Evolutionary conservation across 1,140 invertebrate species (phyloP), one percentile per base, ranked within the genome.

Genomic region (Adelges cooleyi): DNA sequence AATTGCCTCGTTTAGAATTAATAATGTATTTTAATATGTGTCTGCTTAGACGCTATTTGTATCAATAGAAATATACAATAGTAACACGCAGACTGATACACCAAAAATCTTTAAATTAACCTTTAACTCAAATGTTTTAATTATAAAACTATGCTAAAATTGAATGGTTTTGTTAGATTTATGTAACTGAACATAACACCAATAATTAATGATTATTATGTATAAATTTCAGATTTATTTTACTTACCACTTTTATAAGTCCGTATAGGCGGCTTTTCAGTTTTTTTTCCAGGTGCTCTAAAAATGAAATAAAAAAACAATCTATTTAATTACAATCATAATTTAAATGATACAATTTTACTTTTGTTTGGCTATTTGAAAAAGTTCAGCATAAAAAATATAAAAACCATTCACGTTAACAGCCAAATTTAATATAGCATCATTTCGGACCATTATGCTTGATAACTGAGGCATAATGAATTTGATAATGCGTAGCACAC

Each of bases 151-250:
- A n/a, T n/a, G n/a, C n/a, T n/a, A n/a, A n/a, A n/a, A n/a, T n/a
- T n/a, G n/a, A n/a, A n/a, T 36, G 95, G 96, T 77, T 99, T 99
- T 46, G 94, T 92, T 65, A 99, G 80, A 75, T 99, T 99, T 75
- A 95, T 93, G 71, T 96, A 84, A 79, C 99, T 89, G 44, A 95
- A 96, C 78, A 99, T 85, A 74, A 99, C 40, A 44, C 25, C 13
- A 44, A 18, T 22, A 18, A 33, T 17, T 18, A 33, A 10, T 10
- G 4, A 50, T 17, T 1, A 27, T 51, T n/a, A n/a, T n/a, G n/a
- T n/a, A n/a, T n/a, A n/a, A n/a, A n/a, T n/a, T n/a, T n/a, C n/a
- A n/a, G n/a, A n/a, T n/a, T n/a, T n/a, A n/a, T n/a, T n/a, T n/a
- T n/a, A n/a, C n/a, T n/a, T n/a, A n/a, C n/a, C n/a, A n/a, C n/a